These are phyloP conservation scores for Symphodus melops DNA, from an alignment of 2,113 vertebrate species.

Conservation along the genomic window DNA sequence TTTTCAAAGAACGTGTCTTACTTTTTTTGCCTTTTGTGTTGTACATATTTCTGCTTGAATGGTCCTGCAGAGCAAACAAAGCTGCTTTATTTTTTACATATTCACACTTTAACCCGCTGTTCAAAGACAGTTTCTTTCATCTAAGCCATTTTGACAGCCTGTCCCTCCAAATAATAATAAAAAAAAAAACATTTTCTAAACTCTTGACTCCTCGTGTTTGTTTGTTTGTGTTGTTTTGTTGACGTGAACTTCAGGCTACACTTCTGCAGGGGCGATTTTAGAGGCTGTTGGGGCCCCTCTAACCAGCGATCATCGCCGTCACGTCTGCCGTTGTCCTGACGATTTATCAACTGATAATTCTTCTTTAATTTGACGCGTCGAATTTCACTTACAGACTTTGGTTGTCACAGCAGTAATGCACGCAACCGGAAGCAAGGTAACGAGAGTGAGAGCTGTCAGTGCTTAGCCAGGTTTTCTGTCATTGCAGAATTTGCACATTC, in stretches of 20 bases:
- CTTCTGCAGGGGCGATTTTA: no score
- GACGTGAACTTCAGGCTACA: neutral
- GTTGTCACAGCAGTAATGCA: no score
- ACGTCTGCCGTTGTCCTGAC: no score
- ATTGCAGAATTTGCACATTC: no score
- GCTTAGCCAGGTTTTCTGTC: no score
- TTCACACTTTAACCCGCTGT: slow-evolving; percentile 85
- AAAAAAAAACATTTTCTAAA: slow-evolving; percentile 81
- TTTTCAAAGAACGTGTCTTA: slow-evolving; percentile 89
- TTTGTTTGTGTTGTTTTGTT: slow-evolving; percentile 18
- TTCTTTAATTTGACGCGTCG: no score
- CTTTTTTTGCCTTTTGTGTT: slow-evolving; percentile 86
- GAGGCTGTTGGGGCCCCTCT: no score
- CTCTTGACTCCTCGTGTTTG: slow-evolving; percentile 40
- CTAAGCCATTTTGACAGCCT: slow-evolving; percentile 92
- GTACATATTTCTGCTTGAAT: slow-evolving; percentile 91
- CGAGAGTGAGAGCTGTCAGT: no score
- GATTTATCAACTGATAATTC: no score
- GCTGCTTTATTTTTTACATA: slow-evolving; percentile 89
- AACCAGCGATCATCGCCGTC: no score
- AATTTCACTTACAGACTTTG: no score
- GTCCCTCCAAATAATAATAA: slow-evolving; percentile 90
- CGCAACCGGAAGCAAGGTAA: no score
- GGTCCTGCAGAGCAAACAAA: slow-evolving; percentile 88
- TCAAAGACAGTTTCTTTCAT: slow-evolving; percentile 92